Conservation (phyloP, 2,113 vertebrate genomes). For the Nettapus auritus region DNA sequence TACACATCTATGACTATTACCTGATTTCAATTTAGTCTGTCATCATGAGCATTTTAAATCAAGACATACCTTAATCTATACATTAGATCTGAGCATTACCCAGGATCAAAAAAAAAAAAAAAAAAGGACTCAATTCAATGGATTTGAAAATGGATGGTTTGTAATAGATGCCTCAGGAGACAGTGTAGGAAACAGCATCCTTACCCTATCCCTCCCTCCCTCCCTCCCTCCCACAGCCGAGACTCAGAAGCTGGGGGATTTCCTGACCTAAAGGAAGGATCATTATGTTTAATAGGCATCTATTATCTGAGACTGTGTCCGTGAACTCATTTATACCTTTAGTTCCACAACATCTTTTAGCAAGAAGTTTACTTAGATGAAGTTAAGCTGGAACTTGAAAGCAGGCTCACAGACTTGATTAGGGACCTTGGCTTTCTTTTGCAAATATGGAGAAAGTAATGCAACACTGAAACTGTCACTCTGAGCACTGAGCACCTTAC, state of each 20-base stretch:
- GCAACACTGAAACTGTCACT: background rate
- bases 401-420: background rate
- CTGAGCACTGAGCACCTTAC: background rate
- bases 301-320: background rate
- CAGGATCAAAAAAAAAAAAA: background rate
- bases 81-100: background rate
- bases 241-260: background rate
- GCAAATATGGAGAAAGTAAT: background rate
- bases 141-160: background rate
- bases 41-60: background rate
- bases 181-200: background rate
- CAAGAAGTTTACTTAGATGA: background rate
- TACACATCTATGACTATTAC: background rate
- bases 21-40: background rate
- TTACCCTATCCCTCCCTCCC: background rate
- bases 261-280: background rate
- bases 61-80: background rate
- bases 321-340: background rate
- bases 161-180: background rate
- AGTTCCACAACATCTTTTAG: background rate
- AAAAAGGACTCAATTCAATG: background rate
- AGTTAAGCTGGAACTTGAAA: background rate
- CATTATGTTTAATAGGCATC: background rate
- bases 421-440: background rate
- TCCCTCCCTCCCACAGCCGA: background rate